Base-by-base conservation (phyloP, 2,113 vertebrate genomes). In the Psilopsiagon aymara region DNA sequence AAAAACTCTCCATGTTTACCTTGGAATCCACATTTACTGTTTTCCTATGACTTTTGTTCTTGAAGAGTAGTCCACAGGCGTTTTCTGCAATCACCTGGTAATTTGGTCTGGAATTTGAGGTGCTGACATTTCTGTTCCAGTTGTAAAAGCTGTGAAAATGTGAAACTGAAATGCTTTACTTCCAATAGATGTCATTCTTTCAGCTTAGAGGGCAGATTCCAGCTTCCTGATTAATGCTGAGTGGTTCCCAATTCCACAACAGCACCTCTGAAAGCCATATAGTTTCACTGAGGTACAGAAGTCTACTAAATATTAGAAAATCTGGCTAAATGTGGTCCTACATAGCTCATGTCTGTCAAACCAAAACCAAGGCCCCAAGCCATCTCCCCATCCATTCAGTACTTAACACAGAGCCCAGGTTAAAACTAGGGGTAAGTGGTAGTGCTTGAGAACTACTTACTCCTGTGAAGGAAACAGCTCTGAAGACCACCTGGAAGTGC, bases 71-170 rank as follows among this genome's bases (percentile, higher is more conserved):
- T 57, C 98, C 98, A 28, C 95, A 96, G 21, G 97, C 95, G 82
- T 98, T 97, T 60, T 99, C 98, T 24, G 98, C 96, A 95, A 99
- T 98, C 97, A 98, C 98, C 92, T 98, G 96, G 79, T 98, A 99
- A 98, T 99, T 99, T 20, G 97, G 96, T 93, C 98, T 99, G 67
- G 98, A 95, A 93, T 98, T 98, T 81, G 97, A 98, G 39, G 97
- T 73, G 86, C 97, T 98, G 84, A 97, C 80, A 67, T 98, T 98
- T 33, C 96, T 98, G 85, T 98, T 97, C 98, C 99, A 98, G 96
- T 99, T 99, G 97, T 98, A 99, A 98, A 98, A 99, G 91, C 99
- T 99, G 83, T 52, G 88, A 94, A 94, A 94, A 95, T 51, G 59
- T 31, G 80, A 93, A 91, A 93, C 67, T 89, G 70, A 87, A 95